A percentile compares a stretch with the other conserved stretches of the same genome.
These are phyloP conservation scores for Neopelma chrysocephalum DNA, from an alignment of 2,797 vertebrate species.

Conservation along the genomic window DNA sequence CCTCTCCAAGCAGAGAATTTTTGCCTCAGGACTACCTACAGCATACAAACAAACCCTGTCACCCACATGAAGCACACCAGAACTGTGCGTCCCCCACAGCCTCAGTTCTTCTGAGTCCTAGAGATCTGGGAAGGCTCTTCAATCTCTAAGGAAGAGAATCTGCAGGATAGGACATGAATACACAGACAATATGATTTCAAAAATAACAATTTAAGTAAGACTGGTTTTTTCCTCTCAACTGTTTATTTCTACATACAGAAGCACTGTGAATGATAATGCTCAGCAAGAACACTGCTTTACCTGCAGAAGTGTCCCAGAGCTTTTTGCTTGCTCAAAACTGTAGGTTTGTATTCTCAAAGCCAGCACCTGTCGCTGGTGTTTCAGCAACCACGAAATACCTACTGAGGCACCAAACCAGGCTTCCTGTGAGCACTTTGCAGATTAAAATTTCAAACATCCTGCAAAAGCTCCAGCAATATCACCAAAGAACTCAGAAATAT, in stretches of 20 bases:
- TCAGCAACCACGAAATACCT: not conserved
- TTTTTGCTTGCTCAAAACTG: not conserved
- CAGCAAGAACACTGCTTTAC: not conserved
- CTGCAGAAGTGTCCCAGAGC: not conserved
- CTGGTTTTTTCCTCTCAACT: not conserved
- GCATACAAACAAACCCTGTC: not conserved
- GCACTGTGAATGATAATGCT: not conserved
- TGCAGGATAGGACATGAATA: not conserved
- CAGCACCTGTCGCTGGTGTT: not conserved
- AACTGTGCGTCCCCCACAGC: rapidly evolving
- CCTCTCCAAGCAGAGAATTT: not conserved
- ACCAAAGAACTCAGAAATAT: not conserved
- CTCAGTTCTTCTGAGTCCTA: not conserved
- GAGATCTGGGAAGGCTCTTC: not conserved
- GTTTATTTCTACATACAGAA: not conserved
- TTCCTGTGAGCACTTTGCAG: not conserved
- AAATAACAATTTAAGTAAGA: not conserved
- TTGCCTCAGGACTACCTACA: not conserved
- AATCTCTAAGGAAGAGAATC: not conserved
- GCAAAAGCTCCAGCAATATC: not conserved
- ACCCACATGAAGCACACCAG: not conserved
- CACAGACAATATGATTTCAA: not conserved
- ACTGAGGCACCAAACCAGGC: not conserved
- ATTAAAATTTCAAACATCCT: not conserved
- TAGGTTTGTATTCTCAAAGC: not conserved